Percentiles rank a stretch among this genome's conserved stretches.
Conservation (phyloP, 2,888 invertebrate species). For the Mesochorus sp. region DNA sequence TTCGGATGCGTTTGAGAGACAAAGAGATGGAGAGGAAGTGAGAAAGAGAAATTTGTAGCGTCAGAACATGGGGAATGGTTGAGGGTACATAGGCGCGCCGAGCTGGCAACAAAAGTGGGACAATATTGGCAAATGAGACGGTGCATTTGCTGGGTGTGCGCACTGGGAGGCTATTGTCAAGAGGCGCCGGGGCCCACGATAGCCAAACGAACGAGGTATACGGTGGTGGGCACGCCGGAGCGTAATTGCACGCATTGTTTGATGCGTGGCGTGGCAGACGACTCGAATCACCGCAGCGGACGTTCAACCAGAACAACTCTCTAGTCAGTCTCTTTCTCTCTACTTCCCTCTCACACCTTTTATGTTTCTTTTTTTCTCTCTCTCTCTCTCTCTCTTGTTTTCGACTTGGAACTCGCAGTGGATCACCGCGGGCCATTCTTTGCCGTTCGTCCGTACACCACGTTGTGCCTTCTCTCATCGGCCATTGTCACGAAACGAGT, state of each 20-base stretch:
- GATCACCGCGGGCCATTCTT: conserved; percentile 67
- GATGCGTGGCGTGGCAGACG: conserved; percentile 74
- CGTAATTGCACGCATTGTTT: conserved; percentile 81
- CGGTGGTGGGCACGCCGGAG: conserved; percentile 68
- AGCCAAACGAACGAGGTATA: conserved; percentile 58
- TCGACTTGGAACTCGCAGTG: conserved; percentile 56
- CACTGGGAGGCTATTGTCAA: conserved; percentile 72
- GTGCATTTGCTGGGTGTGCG: conserved; percentile 74
- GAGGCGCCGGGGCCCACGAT: conserved; percentile 72
- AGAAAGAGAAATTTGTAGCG: conserved; percentile 13
- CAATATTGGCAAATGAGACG: conserved; percentile 81
- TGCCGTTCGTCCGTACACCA: conserved; percentile 57
- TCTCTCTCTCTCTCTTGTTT: conserved; percentile 52
- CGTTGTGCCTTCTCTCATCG: conserved; percentile 53
- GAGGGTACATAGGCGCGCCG: conserved; percentile 55
- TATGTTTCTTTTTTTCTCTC: conserved; percentile 37
- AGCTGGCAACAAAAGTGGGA: conserved; percentile 76
- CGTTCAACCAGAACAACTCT: conserved; percentile 41
- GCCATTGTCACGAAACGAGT: conserved; percentile 60
- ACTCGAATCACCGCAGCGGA: conserved; percentile 67
- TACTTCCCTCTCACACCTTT: conserved; percentile 13
- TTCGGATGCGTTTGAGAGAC: conserved; percentile 5
- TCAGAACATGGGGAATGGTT: conserved; percentile 23
- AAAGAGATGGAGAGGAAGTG: background rate
- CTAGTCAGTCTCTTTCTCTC: conserved; percentile 59